Conservation (phyloP, 2,797 vertebrate genomes). For the Sparidentex hasta region DNA sequence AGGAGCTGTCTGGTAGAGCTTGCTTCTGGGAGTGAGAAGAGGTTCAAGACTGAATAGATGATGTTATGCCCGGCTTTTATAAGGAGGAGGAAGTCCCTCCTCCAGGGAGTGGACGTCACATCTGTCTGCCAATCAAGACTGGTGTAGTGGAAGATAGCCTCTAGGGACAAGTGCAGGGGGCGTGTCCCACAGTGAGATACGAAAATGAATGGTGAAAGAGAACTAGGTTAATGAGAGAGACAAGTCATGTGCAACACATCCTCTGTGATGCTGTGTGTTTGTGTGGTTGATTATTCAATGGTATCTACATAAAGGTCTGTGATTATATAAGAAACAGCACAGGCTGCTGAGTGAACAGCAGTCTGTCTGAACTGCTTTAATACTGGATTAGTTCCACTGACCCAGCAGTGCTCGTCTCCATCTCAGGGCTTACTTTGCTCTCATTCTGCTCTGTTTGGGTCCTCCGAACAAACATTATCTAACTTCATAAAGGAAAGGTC, state of each 20-base stretch:
- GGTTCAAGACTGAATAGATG: no score
- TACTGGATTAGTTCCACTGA: constrained; percentile 48
- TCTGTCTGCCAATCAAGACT: no score
- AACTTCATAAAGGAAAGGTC: constrained; percentile 3
- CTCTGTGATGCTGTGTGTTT: constrained; percentile 16
- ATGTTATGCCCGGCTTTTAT: no score
- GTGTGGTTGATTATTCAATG: constrained; percentile 20
- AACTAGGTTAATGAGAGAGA: constrained; percentile 26
- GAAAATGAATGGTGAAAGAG: no score
- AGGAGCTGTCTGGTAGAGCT: no score
- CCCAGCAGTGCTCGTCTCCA: constrained; percentile 21
- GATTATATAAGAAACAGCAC: constrained; percentile 35
- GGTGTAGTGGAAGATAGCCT: no score
- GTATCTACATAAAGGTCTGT: constrained; percentile 12
- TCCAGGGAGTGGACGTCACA: no score
- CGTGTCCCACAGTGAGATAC: no score
- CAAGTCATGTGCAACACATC: neutral
- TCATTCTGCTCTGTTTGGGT: constrained; percentile 9
- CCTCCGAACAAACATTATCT: neutral
- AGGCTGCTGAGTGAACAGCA: constrained; percentile 35
- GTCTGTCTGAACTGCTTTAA: constrained; percentile 36
- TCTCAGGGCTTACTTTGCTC: constrained; percentile 18
- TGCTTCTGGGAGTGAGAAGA: no score
- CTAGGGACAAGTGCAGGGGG: no score
- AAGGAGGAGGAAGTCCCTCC: no score